Evolutionary conservation across 2,113 vertebrate species (phyloP), one percentile per base, ranked within the genome.

Genomic region (Dunckerocampus dactyliophorus): DNA sequence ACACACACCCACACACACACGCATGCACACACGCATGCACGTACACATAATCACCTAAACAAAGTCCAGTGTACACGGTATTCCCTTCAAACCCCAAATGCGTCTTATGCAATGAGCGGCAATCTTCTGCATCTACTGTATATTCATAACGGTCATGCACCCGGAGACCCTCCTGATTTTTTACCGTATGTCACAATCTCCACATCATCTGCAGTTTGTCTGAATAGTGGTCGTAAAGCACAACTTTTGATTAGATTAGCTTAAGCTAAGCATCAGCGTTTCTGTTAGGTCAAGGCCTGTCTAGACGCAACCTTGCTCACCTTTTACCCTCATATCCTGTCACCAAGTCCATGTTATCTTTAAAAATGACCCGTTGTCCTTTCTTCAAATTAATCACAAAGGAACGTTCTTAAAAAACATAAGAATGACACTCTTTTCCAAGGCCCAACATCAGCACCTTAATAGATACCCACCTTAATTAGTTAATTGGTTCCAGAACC

Each of bases 1-100:
- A 80, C 77, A 65, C 67, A 51, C 45, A 63, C 72, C 69, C 74
- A 50, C 65, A 63, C 62, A 46, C 34, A 54, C 47, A 47, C 34
- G 17, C 62, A 46, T 47, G 54, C 50, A 54, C 62, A 52, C 60
- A 66, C 49, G 53, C 47, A 47, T 24, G 17, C 62, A 46, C 49
- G 54, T 47, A 54, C 62, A 52, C 60, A 66, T 50, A 62, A 14
- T 67, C 74, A 72, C 69, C 75, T 81, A 81, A 70, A 82, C 90
- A 91, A 90, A 91, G 89, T 91, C 87, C 90, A 90, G 20, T 72
- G 74, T 77, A 77, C 79, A 69, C 75, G 62, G 59, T 68, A 69
- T 70, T 75, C 53, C 50, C 67, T 71, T 76, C 46, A 72, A 76
- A 79, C 69, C 16, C 60, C 15, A 50, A 61, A 59, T 66, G 82